phyloP scores from a whole-genome alignment of 2,888 invertebrate species.

The Sarcophaga subvicina region DNA sequence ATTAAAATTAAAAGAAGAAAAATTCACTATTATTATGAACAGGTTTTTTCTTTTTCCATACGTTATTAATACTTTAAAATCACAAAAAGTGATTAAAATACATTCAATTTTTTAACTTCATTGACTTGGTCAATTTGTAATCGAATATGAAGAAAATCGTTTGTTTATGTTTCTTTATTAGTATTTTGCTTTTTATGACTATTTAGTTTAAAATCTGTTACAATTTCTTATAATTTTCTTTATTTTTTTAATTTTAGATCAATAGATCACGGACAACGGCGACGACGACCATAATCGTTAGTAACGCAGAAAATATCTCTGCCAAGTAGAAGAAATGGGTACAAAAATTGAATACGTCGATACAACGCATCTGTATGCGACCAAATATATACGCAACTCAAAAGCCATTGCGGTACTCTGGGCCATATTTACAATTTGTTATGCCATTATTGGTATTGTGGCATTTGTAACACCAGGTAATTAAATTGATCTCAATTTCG shows the following conservation, averaged over 20 bases:
- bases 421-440: slow-evolving; percentile 98
- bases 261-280: slow-evolving; percentile 43
- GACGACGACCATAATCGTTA: neutral
- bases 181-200: slow-evolving; percentile 10
- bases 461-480: slow-evolving; percentile 94
- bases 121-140: neutral
- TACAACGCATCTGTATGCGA: slow-evolving; percentile 94
- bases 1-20: slow-evolving; percentile 23
- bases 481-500: slow-evolving; percentile 59
- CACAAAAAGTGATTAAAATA: neutral
- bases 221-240: slow-evolving; percentile 50
- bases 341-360: slow-evolving; percentile 96
- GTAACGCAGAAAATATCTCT: slow-evolving; percentile 13
- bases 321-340: slow-evolving; percentile 85
- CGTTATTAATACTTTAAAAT: neutral
- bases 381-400: slow-evolving; percentile 94
- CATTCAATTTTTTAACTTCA: neutral
- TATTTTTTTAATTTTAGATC: slow-evolving; percentile 56
- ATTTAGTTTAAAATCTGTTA: neutral
- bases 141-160: neutral
- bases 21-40: neutral
- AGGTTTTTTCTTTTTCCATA: slow-evolving; percentile 1
- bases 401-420: slow-evolving; percentile 98
- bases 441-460: slow-evolving; percentile 96
- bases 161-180: slow-evolving; percentile 1